Evolutionary conservation across 2,113 vertebrate genomes (phyloP), one percentile per base, ranked within the genome.

Genomic region (Macquaria ambigua): DNA sequence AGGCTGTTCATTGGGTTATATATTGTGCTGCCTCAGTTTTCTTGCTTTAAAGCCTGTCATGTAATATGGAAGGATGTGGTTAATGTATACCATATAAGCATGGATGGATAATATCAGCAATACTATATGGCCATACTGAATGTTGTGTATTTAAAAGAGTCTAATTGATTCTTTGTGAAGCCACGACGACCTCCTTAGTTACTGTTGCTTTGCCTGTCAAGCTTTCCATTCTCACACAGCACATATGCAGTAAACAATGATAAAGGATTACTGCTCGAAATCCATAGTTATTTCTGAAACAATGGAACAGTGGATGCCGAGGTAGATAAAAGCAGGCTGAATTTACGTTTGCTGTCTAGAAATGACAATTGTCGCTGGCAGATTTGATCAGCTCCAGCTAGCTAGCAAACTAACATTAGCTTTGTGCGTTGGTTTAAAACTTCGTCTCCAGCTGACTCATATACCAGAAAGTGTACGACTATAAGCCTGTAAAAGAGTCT

Each of bases 1-100:
- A 76, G 86, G 69, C 70, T 4, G 8, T 71, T 74, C 70, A 28
- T 74, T 83, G 63, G 39, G 81, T 84, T 72, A 43, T 61, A 74
- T 23, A 66, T 59, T 31, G 39, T 28, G 61, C 59, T 58, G 67
- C 43, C 55, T 80, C n/a, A 69, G 50, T 77, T 73, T 73, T 85
- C 66, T 77, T 52, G 28, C 14, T 73, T 76, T 77, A 55, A 81
- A 77, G 18, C 39, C 50, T 77, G 43, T 34, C 41, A 18, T 73
- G 59, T 16, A 48, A 31, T 61, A 55, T 41, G 58, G 67, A 55
- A 8, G 18, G 66, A 79, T 68, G 31, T 76, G 39, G 34, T 84
- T 56, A 48, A 78, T 28, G 25, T 71, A 20, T 52, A 67, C 50
- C 53, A 12, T 20, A 25, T 28, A 48, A 69, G 16, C 21, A 64